Evolutionary conservation across 2,797 vertebrate species (phyloP).

Genomic region (Gastrophryne carolinensis): DNA sequence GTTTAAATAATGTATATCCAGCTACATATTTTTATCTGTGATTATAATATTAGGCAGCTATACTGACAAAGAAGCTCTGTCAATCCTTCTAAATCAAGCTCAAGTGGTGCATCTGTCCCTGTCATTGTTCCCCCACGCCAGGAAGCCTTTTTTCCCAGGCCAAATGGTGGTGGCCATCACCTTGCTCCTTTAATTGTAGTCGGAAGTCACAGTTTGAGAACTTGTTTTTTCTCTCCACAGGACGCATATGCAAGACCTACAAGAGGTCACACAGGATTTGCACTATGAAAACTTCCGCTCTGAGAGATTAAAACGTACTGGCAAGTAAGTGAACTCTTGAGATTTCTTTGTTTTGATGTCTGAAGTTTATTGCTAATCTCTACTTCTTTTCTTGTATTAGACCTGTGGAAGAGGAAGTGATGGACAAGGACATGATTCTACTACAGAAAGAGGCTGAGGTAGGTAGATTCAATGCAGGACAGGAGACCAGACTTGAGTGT

Average conservation of each 20-base stretch:
- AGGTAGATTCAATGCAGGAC: no score
- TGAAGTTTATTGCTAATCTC: neutral
- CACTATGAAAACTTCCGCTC: conserved; percentile 93
- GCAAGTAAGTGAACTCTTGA: conserved; percentile 68
- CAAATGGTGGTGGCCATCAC: neutral
- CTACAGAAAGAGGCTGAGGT: conserved; percentile 93
- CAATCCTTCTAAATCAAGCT: neutral
- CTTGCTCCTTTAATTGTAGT: neutral
- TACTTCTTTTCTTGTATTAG: conserved; percentile 57
- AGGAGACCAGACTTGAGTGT: no score
- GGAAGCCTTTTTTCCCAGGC: conserved; percentile 1
- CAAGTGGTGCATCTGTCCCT: neutral
- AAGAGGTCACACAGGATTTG: conserved; percentile 88
- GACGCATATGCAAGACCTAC: conserved; percentile 89
- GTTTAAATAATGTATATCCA: no score
- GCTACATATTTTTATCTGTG: neutral
- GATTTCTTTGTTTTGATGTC: neutral
- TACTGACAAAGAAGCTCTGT: neutral
- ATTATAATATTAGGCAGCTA: neutral
- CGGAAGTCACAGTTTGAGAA: neutral
- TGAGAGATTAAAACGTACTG: conserved; percentile 82
- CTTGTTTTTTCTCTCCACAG: conserved; percentile 59
- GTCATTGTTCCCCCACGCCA: conserved; percentile 4
- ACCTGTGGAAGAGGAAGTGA: conserved; percentile 83
- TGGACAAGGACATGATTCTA: conserved; percentile 92